Base-by-base conservation (phyloP, 2,888 invertebrate species). In the Ennomos quercinarius region DNA sequence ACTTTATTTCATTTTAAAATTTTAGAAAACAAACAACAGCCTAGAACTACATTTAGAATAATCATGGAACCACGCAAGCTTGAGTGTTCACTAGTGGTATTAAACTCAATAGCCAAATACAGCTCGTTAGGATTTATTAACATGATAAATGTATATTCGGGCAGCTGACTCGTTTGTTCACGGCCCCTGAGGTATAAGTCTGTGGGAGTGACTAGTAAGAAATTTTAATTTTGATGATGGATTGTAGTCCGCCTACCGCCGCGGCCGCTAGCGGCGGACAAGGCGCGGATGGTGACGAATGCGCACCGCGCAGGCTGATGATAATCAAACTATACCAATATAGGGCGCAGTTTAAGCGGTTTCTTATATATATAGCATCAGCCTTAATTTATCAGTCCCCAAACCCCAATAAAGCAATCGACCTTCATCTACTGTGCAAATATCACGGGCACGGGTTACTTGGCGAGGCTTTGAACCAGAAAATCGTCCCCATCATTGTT, bases 341-440 rank as follows among this genome's bases (percentile, higher is more conserved):
- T 39, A 8, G 38, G 34, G 40, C 34, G 5, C 17, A 38, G 37
- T 35, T 47, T 12, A 38, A 38, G 8, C 47, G 37, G 37, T 41
- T 11, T n/a, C n/a, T n/a, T n/a, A n/a, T n/a, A 9, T 27, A 27
- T 27, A 27, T 27, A 39, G 27, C n/a, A 40, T 8, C 37, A 17
- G 39, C 17, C 11, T 17, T 8, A 11, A 11, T 17, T 10, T 12
- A 37, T 27, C 17, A 0, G 49, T 47, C 43, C 51, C 46, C 34
- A 47, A 36, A 41, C 40, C 17, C 36, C 46, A 37, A 52, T 57
- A 42, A 45, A 27, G 45, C 37, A 36, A 52, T 42, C 40, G 58
- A 57, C 57, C 63, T 60, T 52, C 43, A 34, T 52, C 47, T 52
- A 47, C 39, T 56, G 39, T 47, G 47, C 38, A 57, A 64, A 62